Evolutionary conservation across 2,113 vertebrate species (phyloP).

Genomic region (Tricholaema leucomelas): DNA sequence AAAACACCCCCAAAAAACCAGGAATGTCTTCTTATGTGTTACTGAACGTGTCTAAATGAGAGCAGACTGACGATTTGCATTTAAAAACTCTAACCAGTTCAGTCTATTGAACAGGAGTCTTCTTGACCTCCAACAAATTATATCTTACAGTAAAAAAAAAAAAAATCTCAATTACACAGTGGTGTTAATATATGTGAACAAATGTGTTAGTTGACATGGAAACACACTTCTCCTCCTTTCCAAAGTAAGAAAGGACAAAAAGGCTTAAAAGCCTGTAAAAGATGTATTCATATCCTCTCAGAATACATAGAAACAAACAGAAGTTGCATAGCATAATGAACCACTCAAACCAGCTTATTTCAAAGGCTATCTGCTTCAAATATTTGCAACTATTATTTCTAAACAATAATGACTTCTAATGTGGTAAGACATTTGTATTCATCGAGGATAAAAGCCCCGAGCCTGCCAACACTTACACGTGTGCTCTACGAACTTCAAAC

Average conservation of each 20-base stretch:
- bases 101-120: neutral
- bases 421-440: slow-evolving; percentile 48
- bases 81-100: neutral
- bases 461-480: slow-evolving; percentile 42
- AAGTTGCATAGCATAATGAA: neutral
- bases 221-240: slow-evolving; percentile 22
- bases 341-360: neutral
- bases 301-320: slow-evolving; percentile 25
- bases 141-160: neutral
- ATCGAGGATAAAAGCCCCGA: slow-evolving; percentile 45
- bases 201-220: slow-evolving; percentile 25
- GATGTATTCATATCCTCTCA: slow-evolving; percentile 4
- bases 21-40: neutral
- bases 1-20: neutral
- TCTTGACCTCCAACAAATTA: slow-evolving; percentile 21
- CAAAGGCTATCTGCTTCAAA: slow-evolving; percentile 46
- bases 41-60: neutral
- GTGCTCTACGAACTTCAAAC: slow-evolving; percentile 55
- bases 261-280: slow-evolving; percentile 21
- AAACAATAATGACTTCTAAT: slow-evolving; percentile 54
- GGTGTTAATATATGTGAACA: slow-evolving; percentile 7
- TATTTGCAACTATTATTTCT: slow-evolving; percentile 45
- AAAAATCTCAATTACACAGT: neutral
- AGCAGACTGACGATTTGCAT: neutral
- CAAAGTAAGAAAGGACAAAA: slow-evolving; percentile 1